phyloP scores from a whole-genome alignment of 1,140 invertebrate species.

The Dendroctonus valens region DNA sequence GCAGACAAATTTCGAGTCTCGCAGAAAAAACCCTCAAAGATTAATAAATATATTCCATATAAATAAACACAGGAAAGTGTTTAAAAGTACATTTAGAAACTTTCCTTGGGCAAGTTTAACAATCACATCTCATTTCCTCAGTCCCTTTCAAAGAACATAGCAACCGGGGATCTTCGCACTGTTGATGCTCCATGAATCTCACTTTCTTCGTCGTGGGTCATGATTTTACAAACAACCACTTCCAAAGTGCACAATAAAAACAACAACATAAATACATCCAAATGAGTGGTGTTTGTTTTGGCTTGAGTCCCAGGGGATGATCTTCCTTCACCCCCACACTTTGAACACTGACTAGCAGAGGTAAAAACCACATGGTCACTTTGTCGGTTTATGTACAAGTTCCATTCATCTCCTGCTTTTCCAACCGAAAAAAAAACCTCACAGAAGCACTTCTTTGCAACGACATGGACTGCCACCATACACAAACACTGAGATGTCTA shows the following conservation, averaged over 20 bases:
- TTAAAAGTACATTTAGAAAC: no score
- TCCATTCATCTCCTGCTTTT: neutral
- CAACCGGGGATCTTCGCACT: constrained; percentile 20
- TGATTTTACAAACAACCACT: constrained; percentile 46
- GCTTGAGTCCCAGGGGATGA: constrained; percentile 35
- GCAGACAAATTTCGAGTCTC: no score
- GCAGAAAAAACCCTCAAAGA: no score
- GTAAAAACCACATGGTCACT: constrained; percentile 15
- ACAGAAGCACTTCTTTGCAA: neutral
- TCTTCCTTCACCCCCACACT: constrained; percentile 30
- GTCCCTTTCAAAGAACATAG: constrained; percentile 34
- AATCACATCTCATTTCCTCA: neutral
- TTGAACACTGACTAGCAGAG: constrained; percentile 28
- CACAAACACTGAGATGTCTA: constrained; percentile 5
- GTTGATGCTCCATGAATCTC: constrained; percentile 21
- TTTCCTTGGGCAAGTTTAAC: no score
- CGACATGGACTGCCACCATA: constrained; percentile 5
- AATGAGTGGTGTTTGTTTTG: constrained; percentile 35
- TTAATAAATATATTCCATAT: no score
- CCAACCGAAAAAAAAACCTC: no score
- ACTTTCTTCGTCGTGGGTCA: constrained; percentile 40
- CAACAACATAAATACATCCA: constrained; percentile 48
- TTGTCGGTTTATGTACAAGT: constrained; percentile 3
- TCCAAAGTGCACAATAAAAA: constrained; percentile 49
- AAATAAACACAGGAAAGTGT: no score